phyloP scores from a whole-genome alignment of 2,888 invertebrate species.

The Tiphia femorata region DNA sequence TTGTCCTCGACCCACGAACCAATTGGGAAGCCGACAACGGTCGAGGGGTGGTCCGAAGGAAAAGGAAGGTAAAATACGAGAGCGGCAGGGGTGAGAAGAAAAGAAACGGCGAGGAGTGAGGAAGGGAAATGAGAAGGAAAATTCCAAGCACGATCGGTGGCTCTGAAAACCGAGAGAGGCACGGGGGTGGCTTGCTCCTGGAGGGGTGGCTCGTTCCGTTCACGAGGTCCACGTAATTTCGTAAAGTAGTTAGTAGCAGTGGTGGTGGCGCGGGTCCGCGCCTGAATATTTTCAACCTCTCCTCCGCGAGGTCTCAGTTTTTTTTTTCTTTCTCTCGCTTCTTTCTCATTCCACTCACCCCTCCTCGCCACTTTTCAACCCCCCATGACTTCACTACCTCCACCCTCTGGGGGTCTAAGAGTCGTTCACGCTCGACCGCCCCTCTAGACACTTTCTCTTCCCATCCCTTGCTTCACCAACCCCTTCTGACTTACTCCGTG shows the following conservation, averaged over 20 bases:
- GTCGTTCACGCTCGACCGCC: not conserved
- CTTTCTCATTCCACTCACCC: no score
- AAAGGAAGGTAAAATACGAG: not conserved
- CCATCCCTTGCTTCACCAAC: no score
- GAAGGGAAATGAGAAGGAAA: constrained; percentile 6
- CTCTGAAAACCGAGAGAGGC: constrained; percentile 18
- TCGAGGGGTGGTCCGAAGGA: not conserved
- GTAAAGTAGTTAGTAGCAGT: constrained; percentile 36
- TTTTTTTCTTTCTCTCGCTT: not conserved
- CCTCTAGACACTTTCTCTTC: not conserved
- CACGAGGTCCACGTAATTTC: constrained; percentile 28
- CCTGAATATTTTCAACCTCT: constrained; percentile 25
- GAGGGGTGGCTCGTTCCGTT: constrained; percentile 3
- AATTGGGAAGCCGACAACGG: not conserved
- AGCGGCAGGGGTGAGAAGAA: not conserved
- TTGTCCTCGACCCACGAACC: not conserved
- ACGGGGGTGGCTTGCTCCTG: constrained; percentile 9
- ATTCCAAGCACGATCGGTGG: constrained; percentile 29
- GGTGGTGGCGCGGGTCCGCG: not conserved
- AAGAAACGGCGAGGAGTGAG: not conserved
- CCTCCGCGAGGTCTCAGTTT: not conserved
- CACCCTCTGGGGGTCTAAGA: not conserved
- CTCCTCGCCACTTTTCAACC: not conserved
- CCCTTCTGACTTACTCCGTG: no score
- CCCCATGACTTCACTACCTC: not conserved